Evolutionary conservation across 2,797 vertebrate genomes (phyloP), one percentile per base, ranked within the genome.

Genomic region (Lagocephalus sceleratus): DNA sequence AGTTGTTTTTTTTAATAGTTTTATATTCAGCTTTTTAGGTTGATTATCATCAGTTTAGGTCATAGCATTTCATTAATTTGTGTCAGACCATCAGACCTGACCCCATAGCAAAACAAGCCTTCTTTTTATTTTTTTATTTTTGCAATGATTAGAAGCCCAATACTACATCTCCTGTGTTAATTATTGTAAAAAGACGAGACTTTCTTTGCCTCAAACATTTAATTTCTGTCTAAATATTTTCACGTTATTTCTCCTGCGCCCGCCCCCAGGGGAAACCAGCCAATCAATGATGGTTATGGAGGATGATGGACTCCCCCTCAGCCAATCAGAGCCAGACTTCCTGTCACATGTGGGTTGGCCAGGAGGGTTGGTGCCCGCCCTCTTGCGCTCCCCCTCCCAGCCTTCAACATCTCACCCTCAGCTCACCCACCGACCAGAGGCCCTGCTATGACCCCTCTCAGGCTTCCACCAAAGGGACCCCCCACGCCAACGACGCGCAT

Each of bases 231-330:
- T 10, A 35, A 35, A 35, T 35, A 14, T 35, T 29, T n/a, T 29
- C 32, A 14, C 3, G 14, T 35, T 4, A 35, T 12, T 14, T 35
- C 3, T 35, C 32, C 14, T 2, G 8, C 8, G 5, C 25, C 25
- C 25, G 2, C 26, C 11, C 45, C 47, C 5, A 46, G 25, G 9
- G 55, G n/a, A 53, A 54, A 43, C 47, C 2, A n/a, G 16, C 55
- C 49, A 6, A 53, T 68, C 60, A 53, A 53, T 73, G 58, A 71
- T 48, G 60, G 54, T 51, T 44, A 68, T 73, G 79, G 65, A 68
- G 35, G 29, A 83, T 51, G 66, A 91, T 90, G 89, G 82, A 89
- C 26, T 44, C 55, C 39, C 73, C 76, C 21, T 3, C 76, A 54
- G 47, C 73, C 54, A 82, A 81, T 76, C 86, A 77, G 55, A 76